Conservation (phyloP, 1,140 invertebrate species). For the Campodea augens region DNA sequence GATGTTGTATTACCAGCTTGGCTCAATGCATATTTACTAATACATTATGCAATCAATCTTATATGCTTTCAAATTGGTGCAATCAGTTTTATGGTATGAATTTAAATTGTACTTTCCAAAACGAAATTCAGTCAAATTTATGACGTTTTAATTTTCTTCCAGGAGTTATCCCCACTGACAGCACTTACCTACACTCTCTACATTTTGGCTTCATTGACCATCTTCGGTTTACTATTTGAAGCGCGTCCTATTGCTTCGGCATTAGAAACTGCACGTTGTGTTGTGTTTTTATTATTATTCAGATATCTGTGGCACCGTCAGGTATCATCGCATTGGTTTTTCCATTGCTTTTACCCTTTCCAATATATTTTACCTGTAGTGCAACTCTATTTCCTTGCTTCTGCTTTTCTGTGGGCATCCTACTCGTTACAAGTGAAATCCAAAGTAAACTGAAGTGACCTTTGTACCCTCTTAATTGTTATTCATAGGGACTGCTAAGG, state of each 20-base stretch:
- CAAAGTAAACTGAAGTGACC: too few relatives aligned
- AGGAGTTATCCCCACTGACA: background rate
- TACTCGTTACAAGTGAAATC: too few relatives aligned
- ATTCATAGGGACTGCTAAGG: too few relatives aligned
- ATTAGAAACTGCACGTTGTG: background rate
- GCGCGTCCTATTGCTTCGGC: background rate
- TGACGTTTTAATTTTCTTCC: too few relatives aligned
- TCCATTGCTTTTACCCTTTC: background rate
- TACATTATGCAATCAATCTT: constrained; percentile 45
- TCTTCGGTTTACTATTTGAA: background rate
- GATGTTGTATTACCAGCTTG: constrained; percentile 41
- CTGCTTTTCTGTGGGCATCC: background rate
- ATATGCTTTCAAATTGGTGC: constrained; percentile 41
- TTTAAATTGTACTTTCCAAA: too few relatives aligned
- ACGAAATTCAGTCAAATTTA: too few relatives aligned
- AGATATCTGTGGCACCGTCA: background rate
- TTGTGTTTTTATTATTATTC: background rate
- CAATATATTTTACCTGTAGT: background rate
- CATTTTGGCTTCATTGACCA: background rate
- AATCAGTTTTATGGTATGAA: constrained; percentile 36
- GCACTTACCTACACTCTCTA: background rate
- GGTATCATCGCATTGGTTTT: background rate
- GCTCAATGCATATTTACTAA: constrained; percentile 43
- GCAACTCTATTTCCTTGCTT: background rate
- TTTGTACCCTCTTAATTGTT: too few relatives aligned